Percentiles rank a stretch among this genome's conserved stretches.
Evolutionary conservation across 2,888 invertebrate species (phyloP).

Genomic region (Syritta pipiens): DNA sequence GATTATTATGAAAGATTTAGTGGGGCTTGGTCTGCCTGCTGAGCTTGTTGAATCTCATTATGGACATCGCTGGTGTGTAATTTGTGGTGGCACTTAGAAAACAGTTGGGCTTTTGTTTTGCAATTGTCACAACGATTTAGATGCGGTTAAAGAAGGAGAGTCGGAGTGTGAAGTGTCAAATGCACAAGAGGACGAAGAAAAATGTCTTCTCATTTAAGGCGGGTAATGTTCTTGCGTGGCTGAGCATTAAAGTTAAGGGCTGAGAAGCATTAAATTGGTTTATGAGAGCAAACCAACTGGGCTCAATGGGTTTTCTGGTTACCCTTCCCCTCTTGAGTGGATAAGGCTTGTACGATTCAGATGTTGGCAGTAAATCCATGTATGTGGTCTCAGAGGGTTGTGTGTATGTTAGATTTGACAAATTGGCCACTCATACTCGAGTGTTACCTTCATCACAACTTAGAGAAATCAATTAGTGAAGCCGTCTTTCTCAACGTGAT

Average conservation of each 20-base stretch:
- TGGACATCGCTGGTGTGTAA: slow-evolving; percentile 19
- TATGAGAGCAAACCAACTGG: too few relatives aligned
- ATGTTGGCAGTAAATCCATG: too few relatives aligned
- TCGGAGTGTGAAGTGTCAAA: slow-evolving; percentile 17
- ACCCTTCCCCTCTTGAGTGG: too few relatives aligned
- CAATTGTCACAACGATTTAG: slow-evolving; percentile 50
- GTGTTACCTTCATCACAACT: too few relatives aligned
- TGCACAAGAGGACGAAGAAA: slow-evolving; percentile 15
- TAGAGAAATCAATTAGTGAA: too few relatives aligned
- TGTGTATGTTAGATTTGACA: too few relatives aligned
- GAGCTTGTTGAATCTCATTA: slow-evolving; percentile 50
- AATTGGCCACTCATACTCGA: too few relatives aligned
- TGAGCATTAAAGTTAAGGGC: neutral
- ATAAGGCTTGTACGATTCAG: too few relatives aligned
- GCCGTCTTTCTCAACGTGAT: too few relatives aligned
- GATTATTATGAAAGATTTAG: slow-evolving; percentile 63
- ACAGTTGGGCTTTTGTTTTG: slow-evolving; percentile 16
- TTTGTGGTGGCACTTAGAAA: slow-evolving; percentile 36
- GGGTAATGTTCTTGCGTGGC: too few relatives aligned
- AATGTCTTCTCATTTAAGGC: slow-evolving; percentile 19
- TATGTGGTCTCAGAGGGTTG: too few relatives aligned
- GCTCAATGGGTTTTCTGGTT: too few relatives aligned
- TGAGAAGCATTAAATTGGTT: neutral
- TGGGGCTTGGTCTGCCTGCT: slow-evolving; percentile 33
- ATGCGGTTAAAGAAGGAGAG: neutral